These are phyloP conservation scores for Hymenopus coronatus DNA, from an alignment of 2,888 invertebrate species.

Conservation along the genomic window DNA sequence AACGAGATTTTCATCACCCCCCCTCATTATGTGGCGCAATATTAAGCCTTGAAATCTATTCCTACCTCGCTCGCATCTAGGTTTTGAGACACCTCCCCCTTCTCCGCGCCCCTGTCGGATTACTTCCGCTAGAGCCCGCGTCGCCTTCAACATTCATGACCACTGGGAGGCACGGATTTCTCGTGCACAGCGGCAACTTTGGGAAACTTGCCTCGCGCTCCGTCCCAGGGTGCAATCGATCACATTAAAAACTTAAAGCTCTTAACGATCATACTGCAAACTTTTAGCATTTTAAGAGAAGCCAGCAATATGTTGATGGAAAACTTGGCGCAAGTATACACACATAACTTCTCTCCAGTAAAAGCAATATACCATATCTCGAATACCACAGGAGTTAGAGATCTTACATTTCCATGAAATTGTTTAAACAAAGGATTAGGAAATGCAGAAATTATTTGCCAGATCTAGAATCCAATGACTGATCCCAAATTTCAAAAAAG, in stretches of 20 bases:
- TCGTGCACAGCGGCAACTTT: background rate
- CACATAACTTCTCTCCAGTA: background rate
- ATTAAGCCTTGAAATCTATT: background rate
- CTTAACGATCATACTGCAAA: background rate
- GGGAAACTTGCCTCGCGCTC: background rate
- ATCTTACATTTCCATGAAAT: too few species aligned
- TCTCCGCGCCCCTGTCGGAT: background rate
- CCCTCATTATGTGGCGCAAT: background rate
- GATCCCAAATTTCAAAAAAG: too few species aligned
- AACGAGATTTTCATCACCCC: background rate
- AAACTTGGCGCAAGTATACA: background rate
- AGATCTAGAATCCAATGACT: too few species aligned
- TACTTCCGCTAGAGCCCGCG: background rate
- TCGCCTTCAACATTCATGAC: background rate
- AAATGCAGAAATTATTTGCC: too few species aligned
- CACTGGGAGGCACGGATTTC: background rate
- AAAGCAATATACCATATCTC: too few species aligned
- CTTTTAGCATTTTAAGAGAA: background rate
- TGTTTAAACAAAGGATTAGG: too few species aligned
- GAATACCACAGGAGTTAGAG: too few species aligned
- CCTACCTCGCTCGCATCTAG: background rate
- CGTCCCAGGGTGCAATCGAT: background rate
- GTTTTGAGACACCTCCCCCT: background rate
- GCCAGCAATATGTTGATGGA: background rate
- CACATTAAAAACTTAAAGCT: background rate